Evolutionary conservation across 2,888 invertebrate genomes (phyloP).

Genomic region (Pediacus dermestoides): DNA sequence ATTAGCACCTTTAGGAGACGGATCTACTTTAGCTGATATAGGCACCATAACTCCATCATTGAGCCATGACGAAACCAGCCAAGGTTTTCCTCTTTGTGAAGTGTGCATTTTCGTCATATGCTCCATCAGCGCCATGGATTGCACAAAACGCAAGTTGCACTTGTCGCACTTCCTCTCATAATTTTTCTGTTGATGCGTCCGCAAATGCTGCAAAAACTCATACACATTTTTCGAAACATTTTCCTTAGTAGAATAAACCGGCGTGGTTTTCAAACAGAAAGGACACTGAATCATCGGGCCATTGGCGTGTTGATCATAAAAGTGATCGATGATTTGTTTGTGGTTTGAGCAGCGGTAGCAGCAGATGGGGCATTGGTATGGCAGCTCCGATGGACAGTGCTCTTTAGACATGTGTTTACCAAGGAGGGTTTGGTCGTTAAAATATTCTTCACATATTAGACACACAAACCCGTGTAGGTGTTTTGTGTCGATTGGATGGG

Average conservation of each 20-base stretch:
- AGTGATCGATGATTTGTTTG: constrained; percentile 75
- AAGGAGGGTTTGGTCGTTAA: constrained; percentile 61
- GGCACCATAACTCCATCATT: constrained; percentile 46
- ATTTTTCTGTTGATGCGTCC: constrained; percentile 64
- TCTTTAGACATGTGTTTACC: constrained; percentile 76
- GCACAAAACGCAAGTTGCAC: constrained; percentile 73
- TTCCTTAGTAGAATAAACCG: constrained; percentile 47
- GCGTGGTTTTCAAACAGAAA: constrained; percentile 67
- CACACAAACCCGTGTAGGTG: constrained; percentile 58
- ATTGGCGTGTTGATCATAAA: constrained; percentile 65
- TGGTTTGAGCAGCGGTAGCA: constrained; percentile 79
- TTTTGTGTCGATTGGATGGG: constrained; percentile 63
- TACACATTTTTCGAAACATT: constrained; percentile 62
- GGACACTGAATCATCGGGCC: constrained; percentile 74
- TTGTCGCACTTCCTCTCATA: constrained; percentile 64
- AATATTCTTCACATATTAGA: constrained; percentile 63
- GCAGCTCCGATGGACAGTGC: constrained; percentile 83
- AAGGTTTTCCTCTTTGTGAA: constrained; percentile 41
- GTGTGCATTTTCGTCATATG: constrained; percentile 53
- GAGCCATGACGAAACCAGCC: constrained; percentile 42
- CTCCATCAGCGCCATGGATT: constrained; percentile 62
- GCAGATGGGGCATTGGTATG: constrained; percentile 81
- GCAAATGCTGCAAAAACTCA: constrained; percentile 66
- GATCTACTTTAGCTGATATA: constrained; percentile 45
- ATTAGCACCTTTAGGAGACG: constrained; percentile 40